phyloP scores from a whole-genome alignment of 2,888 invertebrate genomes.

The Chymomyza caudatula region DNA sequence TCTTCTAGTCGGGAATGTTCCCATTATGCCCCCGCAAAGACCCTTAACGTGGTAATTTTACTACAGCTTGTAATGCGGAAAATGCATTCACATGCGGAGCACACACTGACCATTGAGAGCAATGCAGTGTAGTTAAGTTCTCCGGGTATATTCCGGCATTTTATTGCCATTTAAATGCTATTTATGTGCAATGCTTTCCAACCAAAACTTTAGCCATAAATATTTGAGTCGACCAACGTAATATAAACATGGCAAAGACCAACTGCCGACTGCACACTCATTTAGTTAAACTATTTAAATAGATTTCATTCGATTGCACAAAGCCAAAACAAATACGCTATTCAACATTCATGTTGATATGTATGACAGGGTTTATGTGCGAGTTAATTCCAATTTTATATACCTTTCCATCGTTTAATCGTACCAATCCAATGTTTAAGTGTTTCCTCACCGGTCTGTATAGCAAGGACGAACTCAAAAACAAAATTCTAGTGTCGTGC shows the following conservation, averaged over 20 bases:
- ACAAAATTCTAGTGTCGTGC: no score
- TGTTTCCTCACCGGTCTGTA: no score
- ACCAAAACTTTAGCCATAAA: slow-evolving; percentile 8
- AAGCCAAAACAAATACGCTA: not conserved
- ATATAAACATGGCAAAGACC: not conserved
- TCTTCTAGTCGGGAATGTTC: not conserved
- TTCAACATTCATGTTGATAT: not conserved
- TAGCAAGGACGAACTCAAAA: no score
- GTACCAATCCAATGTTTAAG: no score
- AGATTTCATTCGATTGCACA: not conserved
- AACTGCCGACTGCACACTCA: not conserved
- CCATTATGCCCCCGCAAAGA: not conserved
- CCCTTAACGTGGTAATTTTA: not conserved
- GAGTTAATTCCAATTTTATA: not conserved
- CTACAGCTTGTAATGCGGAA: not conserved
- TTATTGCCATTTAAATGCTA: slow-evolving; percentile 17
- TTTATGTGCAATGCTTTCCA: slow-evolving; percentile 1
- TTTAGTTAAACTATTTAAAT: slow-evolving; percentile 7
- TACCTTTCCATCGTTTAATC: no score
- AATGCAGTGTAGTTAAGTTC: not conserved
- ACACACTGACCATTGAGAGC: not conserved
- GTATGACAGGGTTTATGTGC: not conserved
- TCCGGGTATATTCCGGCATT: not conserved
- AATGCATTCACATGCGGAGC: not conserved
- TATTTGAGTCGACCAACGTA: slow-evolving; percentile 11